Evolutionary conservation across 2,113 vertebrate genomes (phyloP).

Genomic region (Daubentonia madagascariensis): DNA sequence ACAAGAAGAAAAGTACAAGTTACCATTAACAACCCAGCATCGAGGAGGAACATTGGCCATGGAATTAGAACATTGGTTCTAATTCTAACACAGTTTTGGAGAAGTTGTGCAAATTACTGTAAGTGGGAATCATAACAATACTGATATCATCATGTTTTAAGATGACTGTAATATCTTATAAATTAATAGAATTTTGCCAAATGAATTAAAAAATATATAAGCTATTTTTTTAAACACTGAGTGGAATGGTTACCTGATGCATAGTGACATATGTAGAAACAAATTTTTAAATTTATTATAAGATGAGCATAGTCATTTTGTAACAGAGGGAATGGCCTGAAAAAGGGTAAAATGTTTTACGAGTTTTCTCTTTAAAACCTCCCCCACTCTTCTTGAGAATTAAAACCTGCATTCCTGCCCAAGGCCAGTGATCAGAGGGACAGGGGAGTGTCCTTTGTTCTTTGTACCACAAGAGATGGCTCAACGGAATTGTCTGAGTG

Average conservation of each 20-base stretch:
- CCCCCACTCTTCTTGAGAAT: too few relatives aligned
- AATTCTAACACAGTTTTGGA: not conserved
- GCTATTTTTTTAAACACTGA: not conserved
- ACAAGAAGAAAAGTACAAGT: not conserved
- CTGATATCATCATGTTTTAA: not conserved
- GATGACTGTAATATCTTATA: not conserved
- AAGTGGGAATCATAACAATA: not conserved
- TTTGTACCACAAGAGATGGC: too few relatives aligned
- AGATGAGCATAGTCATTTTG: not conserved
- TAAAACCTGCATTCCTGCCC: too few relatives aligned
- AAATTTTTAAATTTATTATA: not conserved
- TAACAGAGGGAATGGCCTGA: too few relatives aligned
- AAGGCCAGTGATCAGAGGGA: too few relatives aligned
- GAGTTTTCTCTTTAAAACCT: too few relatives aligned
- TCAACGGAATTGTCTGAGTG: too few relatives aligned
- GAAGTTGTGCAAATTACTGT: not conserved
- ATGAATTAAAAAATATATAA: not conserved
- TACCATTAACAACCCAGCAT: not conserved
- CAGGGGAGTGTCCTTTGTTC: too few relatives aligned
- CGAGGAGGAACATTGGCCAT: not conserved
- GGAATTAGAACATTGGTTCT: not conserved
- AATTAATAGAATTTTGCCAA: not conserved
- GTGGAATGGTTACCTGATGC: not conserved
- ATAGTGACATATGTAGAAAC: not conserved
- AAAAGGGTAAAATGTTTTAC: too few relatives aligned